phyloP scores from a whole-genome alignment of 2,797 vertebrate species.

The Forpus xanthops region DNA sequence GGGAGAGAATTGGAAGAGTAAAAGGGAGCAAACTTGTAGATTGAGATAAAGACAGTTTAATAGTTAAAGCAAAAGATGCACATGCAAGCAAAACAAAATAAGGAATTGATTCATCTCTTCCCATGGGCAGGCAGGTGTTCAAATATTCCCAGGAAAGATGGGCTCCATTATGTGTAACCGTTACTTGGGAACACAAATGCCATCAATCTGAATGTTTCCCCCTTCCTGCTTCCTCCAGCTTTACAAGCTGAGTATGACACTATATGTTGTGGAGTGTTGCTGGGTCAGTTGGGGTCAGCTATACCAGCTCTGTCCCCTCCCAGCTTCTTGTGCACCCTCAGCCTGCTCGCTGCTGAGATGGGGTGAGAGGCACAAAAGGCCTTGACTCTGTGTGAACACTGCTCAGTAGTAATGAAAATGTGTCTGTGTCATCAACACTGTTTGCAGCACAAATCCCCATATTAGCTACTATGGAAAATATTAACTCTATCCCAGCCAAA shows the following conservation, averaged over 20 bases:
- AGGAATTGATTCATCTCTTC: neutral
- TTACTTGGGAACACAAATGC: neutral
- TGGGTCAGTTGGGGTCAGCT: neutral
- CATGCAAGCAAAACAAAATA: neutral
- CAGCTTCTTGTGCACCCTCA: rapidly evolving
- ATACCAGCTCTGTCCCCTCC: neutral
- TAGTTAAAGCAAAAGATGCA: neutral
- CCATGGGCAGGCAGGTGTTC: neutral
- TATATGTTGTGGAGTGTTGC: neutral
- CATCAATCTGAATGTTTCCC: neutral
- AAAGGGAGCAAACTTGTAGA: neutral
- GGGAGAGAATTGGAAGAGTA: neutral
- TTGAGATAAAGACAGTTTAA: neutral
- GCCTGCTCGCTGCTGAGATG: neutral
- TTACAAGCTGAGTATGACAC: neutral
- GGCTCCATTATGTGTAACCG: rapidly evolving
- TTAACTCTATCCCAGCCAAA: neutral
- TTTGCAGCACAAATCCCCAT: neutral
- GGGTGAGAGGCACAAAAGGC: neutral
- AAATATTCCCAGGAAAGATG: neutral
- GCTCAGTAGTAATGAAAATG: neutral
- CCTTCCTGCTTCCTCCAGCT: neutral
- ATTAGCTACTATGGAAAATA: neutral
- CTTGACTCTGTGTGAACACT: neutral
- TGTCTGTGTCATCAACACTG: neutral